These are phyloP conservation scores for Galagoides demidoff DNA, from an alignment of 2,797 vertebrate genomes.

Conservation along the genomic window DNA sequence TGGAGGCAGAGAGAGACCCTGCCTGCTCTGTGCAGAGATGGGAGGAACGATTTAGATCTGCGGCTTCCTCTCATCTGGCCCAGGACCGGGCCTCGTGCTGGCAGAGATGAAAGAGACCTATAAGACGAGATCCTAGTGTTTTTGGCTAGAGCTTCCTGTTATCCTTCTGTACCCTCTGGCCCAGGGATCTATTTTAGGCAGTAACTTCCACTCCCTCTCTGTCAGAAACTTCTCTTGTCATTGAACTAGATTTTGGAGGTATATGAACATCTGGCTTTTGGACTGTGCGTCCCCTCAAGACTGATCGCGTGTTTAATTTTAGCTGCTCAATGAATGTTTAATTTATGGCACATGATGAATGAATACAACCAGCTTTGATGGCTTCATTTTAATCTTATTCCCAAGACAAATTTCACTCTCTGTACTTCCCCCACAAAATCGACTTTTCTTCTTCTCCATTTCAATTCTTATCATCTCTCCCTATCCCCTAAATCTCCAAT, in stretches of 20 bases:
- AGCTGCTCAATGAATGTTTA: slow-evolving; percentile 22
- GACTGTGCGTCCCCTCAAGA: neutral
- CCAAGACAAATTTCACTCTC: neutral
- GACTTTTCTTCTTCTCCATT: neutral
- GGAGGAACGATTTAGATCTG: neutral
- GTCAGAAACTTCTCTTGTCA: neutral
- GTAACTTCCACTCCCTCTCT: neutral
- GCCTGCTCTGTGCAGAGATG: neutral
- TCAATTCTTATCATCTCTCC: neutral
- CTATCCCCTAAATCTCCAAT: neutral
- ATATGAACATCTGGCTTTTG: slow-evolving; percentile 36
- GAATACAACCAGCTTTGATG: slow-evolving; percentile 17
- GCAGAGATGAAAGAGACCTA: neutral
- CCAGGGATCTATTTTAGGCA: neutral
- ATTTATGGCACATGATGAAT: neutral
- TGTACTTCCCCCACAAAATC: neutral
- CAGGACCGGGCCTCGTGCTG: rapidly evolving
- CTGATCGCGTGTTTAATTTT: slow-evolving; percentile 45
- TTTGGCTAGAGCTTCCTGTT: neutral
- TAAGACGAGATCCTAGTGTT: neutral
- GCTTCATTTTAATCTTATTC: slow-evolving; percentile 46
- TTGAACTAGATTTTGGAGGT: slow-evolving; percentile 29
- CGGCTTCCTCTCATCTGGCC: neutral
- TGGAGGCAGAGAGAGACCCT: neutral
- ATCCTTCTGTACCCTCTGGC: neutral